Percentiles rank a stretch among this genome's conserved stretches.
phyloP scores from a whole-genome alignment of 2,888 invertebrate species.

The Drosophila glabriapex region DNA sequence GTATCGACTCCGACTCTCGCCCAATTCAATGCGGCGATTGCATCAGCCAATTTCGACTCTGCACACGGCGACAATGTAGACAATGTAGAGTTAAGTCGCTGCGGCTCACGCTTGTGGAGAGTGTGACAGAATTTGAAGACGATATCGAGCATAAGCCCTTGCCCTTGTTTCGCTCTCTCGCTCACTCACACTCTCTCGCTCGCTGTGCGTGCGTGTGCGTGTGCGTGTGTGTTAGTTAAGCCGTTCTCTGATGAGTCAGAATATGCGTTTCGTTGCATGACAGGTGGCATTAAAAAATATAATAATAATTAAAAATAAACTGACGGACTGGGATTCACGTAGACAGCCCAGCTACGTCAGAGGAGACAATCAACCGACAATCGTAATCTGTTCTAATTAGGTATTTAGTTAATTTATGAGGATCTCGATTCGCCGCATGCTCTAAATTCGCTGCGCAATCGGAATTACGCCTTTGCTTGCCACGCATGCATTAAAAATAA shows the following conservation, averaged over 20 bases:
- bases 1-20: conserved; percentile 55
- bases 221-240: conserved; percentile 9
- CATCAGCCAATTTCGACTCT: conserved; percentile 72
- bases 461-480: conserved; percentile 28
- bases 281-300: conserved; percentile 29
- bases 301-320: conserved; percentile 6
- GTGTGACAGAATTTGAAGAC: conserved; percentile 25
- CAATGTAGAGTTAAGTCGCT: conserved; percentile 8
- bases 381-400: conserved; percentile 31
- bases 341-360: conserved; percentile 11
- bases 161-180: conserved; percentile 39
- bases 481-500: conserved; percentile 9
- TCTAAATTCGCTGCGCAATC: conserved; percentile 29
- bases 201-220: not conserved
- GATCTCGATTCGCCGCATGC: conserved; percentile 17
- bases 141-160: conserved; percentile 46
- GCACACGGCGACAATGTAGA: conserved; percentile 30
- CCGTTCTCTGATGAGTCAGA: conserved; percentile 36
- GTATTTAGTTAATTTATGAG: conserved; percentile 41
- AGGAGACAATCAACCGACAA: conserved; percentile 8
- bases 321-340: conserved; percentile 1
- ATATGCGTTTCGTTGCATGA: conserved; percentile 14
- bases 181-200: conserved; percentile 1
- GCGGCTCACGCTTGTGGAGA: not conserved
- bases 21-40: conserved; percentile 65